phyloP scores from a whole-genome alignment of 2,888 invertebrate genomes.

The Aporophyla lueneburgensis region DNA sequence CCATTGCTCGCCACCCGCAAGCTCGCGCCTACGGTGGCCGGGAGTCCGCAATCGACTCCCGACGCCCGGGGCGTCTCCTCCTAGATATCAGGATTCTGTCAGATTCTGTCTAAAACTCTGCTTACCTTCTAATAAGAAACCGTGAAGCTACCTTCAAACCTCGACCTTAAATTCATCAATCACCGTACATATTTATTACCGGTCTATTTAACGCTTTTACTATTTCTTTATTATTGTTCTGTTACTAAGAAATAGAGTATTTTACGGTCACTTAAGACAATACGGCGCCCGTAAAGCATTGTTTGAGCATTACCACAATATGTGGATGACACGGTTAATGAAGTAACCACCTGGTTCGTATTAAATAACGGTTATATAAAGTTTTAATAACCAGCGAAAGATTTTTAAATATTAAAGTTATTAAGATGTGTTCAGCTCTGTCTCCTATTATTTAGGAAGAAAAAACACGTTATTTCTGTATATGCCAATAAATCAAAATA shows the following conservation, averaged over 20 bases:
- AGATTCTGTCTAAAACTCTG: not conserved
- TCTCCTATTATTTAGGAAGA: too few species aligned
- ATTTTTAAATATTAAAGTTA: too few species aligned
- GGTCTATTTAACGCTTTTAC: conserved; percentile 49
- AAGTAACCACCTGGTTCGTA: conserved; percentile 53
- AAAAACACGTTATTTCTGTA: too few species aligned
- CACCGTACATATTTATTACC: conserved; percentile 52
- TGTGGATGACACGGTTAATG: conserved; percentile 60
- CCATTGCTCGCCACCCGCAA: too few species aligned
- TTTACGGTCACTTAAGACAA: conserved; percentile 63
- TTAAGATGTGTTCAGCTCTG: too few species aligned
- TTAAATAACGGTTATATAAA: conserved; percentile 59
- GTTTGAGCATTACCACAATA: conserved; percentile 60
- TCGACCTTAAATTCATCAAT: conserved; percentile 49
- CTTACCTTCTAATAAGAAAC: not conserved
- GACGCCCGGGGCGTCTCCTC: too few species aligned
- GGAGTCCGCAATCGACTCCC: too few species aligned
- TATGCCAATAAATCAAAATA: too few species aligned
- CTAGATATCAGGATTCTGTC: too few species aligned
- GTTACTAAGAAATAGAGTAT: conserved; percentile 56
- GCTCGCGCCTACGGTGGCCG: too few species aligned
- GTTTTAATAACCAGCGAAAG: not conserved
- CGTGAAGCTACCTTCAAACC: conserved; percentile 3
- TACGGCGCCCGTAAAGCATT: conserved; percentile 65
- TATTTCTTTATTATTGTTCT: conserved; percentile 60